Base-by-base conservation (phyloP, 2,113 vertebrate genomes). In the Climacteris rufus region DNA sequence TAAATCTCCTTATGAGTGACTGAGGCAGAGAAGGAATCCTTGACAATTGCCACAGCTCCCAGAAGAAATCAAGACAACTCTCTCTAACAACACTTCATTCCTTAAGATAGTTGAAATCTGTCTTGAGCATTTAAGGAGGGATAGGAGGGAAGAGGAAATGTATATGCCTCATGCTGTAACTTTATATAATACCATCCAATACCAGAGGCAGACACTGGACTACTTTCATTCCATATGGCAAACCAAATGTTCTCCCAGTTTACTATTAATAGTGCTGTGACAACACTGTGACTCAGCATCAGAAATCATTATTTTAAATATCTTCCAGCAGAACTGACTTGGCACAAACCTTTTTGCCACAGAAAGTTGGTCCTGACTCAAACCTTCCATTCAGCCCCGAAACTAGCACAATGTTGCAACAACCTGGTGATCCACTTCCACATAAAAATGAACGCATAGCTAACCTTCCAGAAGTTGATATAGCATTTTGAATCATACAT, bases 401-500 rank as follows among this genome's bases (percentile, higher is more conserved):
- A 56, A 70, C 66, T 66, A 75, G 22, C 91, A 57, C 7, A 20
- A 53, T 33, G 31, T 70, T 53, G 37, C 40, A 87, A 71, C 47
- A 96, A 90, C 81, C 60, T 92, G 44, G 53, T 87, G 88, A 97
- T 92, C 84, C 30, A 89, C 53, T 93, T 97, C 90, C 88, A 85
- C 91, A 83, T 84, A 78, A 86, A 98, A 97, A 97, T 93, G 93
- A 92, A 97, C 56, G 22, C 13, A 23, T 95, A 59, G 33, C 85
- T 88, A 94, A 86, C 59, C 63, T 94, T 97, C 50, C 19, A 93
- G 83, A 87, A 70, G 87, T 31, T 97, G 83, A 87, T 89, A 49
- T 0, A 86, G 72, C 63, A 70, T 90, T 96, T 90, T 98, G 94
- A 98, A 97, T 96, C 96, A 97, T 85, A 96, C 77, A 97, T 97